Percentiles rank a stretch among this genome's conserved stretches.
Evolutionary conservation across 2,888 invertebrate species (phyloP).

Genomic region (Drosophila ochracea): DNA sequence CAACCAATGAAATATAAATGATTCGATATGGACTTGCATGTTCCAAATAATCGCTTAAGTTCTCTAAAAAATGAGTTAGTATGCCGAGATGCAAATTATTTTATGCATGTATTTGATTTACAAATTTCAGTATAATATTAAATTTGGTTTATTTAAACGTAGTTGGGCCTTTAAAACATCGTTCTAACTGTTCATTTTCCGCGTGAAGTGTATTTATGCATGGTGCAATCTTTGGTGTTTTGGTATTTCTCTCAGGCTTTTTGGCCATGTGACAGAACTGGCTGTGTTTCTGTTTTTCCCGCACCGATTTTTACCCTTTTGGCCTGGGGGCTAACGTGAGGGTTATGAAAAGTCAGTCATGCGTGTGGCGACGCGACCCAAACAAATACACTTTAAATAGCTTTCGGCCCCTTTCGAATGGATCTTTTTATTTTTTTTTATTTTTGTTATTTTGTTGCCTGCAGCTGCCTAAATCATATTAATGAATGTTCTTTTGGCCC

Average conservation of each 20-base stretch:
- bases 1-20: not conserved
- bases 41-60: not conserved
- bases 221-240: constrained; percentile 25
- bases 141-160: not conserved
- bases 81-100: not conserved
- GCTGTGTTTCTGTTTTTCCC: constrained; percentile 27
- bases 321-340: constrained; percentile 16
- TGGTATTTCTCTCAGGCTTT: not conserved
- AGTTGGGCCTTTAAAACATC: not conserved
- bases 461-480: constrained; percentile 69
- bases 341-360: constrained; percentile 65
- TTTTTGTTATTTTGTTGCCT: constrained; percentile 25
- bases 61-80: not conserved
- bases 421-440: constrained; percentile 26
- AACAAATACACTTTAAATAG: constrained; percentile 68
- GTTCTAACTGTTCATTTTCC: no score
- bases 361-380: constrained; percentile 60
- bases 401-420: constrained; percentile 33
- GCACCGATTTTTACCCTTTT: constrained; percentile 20
- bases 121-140: not conserved
- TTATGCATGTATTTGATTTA: not conserved
- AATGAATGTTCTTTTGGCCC: constrained; percentile 68
- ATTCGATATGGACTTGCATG: not conserved
- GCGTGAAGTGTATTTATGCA: constrained; percentile 13
- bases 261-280: constrained; percentile 35